Evolutionary conservation across 2,888 invertebrate genomes (phyloP), one percentile per base, ranked within the genome.

Genomic region (Plebejus melissa): DNA sequence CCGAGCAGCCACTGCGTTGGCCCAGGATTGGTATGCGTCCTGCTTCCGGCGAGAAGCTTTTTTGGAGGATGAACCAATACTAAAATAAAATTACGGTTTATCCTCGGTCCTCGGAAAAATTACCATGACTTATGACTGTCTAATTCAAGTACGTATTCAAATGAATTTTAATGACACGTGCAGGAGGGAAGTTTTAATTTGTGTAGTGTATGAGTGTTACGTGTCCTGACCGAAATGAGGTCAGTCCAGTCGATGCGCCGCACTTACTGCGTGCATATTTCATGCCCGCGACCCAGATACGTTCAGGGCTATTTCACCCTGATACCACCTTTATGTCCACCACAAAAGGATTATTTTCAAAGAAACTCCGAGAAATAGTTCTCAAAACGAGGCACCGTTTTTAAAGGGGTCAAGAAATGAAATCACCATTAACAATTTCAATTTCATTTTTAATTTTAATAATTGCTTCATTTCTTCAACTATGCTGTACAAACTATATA

Each of bases 401-500:
- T 11, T 32, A 11, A 22, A 4, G 28, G 7, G 69, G 50, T 28
- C 28, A 11, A 16, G 16, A 72, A 77, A 78, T 77, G 77, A 82
- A 83, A 87, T 79, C 81, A 82, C 82, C 78, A 75, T 76, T 80
- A 88, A 87, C 88, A 88, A 88, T 91, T 92, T 93, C 91, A 89
- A 89, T 90, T 87, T 88, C 2, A 22, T 88, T 65, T 91, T 93
- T 91, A 90, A 89, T 92, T 91, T 91, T 93, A 93, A 92, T 93
- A 93, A 93, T 93, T 93, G 93, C 93, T 92, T 91, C 88, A 89
- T 89, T 85, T 91, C 89, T 83, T 91, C 92, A 90, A 90, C 92
- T 93, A 92, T 90, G 93, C 93, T 93, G 91, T 93, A 93, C 92
- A 93, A 90, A 91, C 93, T 93, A 93, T 90, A 87, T 90, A 87